Evolutionary conservation across 2,888 invertebrate genomes (phyloP).

Genomic region (Salticus scenicus): DNA sequence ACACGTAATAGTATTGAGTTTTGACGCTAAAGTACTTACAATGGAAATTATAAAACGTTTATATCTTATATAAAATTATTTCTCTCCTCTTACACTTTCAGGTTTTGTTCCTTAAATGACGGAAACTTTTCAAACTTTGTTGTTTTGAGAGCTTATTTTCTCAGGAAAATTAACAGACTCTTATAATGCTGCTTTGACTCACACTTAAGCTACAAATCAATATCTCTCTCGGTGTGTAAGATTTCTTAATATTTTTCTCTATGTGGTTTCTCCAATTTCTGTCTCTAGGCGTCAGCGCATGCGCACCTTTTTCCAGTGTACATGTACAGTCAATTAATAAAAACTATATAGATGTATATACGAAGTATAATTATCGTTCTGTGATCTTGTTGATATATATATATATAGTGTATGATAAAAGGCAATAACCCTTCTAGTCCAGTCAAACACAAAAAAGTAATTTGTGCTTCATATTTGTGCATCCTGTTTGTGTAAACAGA

Average conservation of each 20-base stretch:
- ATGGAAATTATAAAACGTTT: too few relatives aligned
- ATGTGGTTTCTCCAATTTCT: slow-evolving; percentile 30
- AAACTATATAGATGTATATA: slow-evolving; percentile 29
- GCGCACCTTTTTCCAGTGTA: slow-evolving; percentile 42
- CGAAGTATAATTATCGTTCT: slow-evolving; percentile 46
- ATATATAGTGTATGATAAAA: slow-evolving; percentile 51
- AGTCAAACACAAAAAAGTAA: slow-evolving; percentile 23
- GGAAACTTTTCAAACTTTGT: too few relatives aligned
- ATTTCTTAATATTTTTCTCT: not conserved
- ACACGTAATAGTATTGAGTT: too few relatives aligned
- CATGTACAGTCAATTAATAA: slow-evolving; percentile 42
- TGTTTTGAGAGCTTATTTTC: too few relatives aligned
- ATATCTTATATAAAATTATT: too few relatives aligned
- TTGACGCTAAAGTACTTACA: too few relatives aligned
- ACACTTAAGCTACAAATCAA: too few relatives aligned
- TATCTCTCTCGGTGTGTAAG: too few relatives aligned
- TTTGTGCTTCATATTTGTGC: slow-evolving; percentile 47
- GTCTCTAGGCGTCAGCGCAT: slow-evolving; percentile 26
- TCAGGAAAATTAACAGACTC: too few relatives aligned
- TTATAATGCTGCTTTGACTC: too few relatives aligned
- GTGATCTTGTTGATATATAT: slow-evolving; percentile 45
- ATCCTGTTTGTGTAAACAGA: slow-evolving; percentile 53
- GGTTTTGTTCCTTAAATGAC: too few relatives aligned
- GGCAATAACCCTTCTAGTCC: slow-evolving; percentile 41
- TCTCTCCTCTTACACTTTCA: too few relatives aligned